These are phyloP conservation scores for Picus viridis DNA, from an alignment of 2,797 vertebrate species.

Conservation along the genomic window DNA sequence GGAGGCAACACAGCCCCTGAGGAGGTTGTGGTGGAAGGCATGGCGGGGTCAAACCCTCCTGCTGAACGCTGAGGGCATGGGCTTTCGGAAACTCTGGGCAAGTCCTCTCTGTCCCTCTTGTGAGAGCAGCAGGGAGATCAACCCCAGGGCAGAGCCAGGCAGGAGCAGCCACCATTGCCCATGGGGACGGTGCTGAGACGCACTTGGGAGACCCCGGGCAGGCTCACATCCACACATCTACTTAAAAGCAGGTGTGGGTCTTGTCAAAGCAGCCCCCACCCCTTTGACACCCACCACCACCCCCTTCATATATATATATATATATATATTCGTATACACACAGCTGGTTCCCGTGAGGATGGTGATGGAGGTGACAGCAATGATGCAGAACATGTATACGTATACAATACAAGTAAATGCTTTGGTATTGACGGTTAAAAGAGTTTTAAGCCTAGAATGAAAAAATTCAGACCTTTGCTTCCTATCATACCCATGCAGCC, in stretches of 20 bases:
- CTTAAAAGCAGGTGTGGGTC: slow-evolving; percentile 21
- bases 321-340: slow-evolving; percentile 18
- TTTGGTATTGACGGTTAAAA: slow-evolving; percentile 76
- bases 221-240: accelerated
- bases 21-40: not conserved
- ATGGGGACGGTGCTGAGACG: not conserved
- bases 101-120: not conserved
- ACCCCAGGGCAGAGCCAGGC: not conserved
- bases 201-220: not conserved
- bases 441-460: slow-evolving; percentile 87
- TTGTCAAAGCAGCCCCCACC: not conserved
- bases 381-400: slow-evolving; percentile 74
- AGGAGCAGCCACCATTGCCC: not conserved
- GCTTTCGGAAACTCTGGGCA: not conserved
- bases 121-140: not conserved
- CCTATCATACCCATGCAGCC: slow-evolving; percentile 82
- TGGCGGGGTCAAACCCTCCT: not conserved
- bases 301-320: not conserved
- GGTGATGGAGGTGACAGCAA: slow-evolving; percentile 71
- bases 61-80: not conserved
- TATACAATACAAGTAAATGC: slow-evolving; percentile 78
- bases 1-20: not conserved
- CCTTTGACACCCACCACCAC: not conserved
- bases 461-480: slow-evolving; percentile 90
- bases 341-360: slow-evolving; percentile 58